Percentiles rank a stretch among this genome's conserved stretches.
phyloP scores from a whole-genome alignment of 2,797 vertebrate genomes.

The Poeciliopsis presidionis region DNA sequence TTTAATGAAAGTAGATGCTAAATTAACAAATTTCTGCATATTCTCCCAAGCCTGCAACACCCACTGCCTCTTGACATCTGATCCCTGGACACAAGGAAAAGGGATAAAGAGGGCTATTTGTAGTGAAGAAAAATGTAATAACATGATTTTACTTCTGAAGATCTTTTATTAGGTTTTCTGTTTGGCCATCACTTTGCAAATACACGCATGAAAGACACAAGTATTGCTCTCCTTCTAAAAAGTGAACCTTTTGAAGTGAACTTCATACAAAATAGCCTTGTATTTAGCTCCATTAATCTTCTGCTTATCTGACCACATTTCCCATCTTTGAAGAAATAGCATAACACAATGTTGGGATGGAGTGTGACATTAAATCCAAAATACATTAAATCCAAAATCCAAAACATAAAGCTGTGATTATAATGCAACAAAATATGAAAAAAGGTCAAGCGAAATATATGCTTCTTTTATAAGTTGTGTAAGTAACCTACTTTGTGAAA shows the following conservation, averaged over 20 bases:
- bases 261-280: neutral
- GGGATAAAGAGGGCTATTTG: neutral
- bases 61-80: neutral
- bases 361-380: neutral
- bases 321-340: neutral
- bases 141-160: neutral
- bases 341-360: neutral
- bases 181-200: neutral
- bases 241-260: neutral
- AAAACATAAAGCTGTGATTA: neutral
- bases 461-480: neutral
- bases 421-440: neutral
- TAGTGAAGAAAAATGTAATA: slow-evolving; percentile 1
- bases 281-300: neutral
- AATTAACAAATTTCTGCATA: neutral
- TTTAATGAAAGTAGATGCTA: neutral
- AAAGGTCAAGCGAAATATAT: neutral
- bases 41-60: neutral
- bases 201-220: neutral
- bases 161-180: neutral
- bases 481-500: slow-evolving; percentile 14
- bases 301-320: neutral
- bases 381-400: neutral
- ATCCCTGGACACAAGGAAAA: neutral
- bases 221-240: neutral